Percentiles rank a stretch among this genome's conserved stretches.
Conservation (phyloP, 2,113 vertebrate genomes). For the Pleuronectes platessa region DNA sequence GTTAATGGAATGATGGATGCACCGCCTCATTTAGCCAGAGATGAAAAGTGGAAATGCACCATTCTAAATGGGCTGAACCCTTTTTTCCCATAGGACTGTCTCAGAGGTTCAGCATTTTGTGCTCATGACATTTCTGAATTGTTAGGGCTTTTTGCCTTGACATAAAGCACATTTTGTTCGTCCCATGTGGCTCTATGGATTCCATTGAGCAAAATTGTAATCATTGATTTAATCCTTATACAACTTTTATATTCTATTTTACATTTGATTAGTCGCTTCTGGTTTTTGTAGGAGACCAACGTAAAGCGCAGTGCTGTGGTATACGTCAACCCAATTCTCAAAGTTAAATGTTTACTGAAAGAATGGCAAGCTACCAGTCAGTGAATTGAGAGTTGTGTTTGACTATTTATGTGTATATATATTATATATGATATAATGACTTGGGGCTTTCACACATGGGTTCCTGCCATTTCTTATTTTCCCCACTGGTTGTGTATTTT, state of each 20-base stretch:
- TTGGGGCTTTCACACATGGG: too few species aligned
- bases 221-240: conserved; percentile 40
- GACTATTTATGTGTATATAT: conserved; percentile 12
- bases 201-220: conserved; percentile 7
- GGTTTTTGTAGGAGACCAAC: conserved; percentile 28
- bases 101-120: conserved; percentile 56
- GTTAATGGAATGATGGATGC: conserved; percentile 78
- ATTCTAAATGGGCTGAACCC: conserved; percentile 55
- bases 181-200: conserved; percentile 73
- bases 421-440: background rate
- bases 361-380: conserved; percentile 1
- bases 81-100: conserved; percentile 52
- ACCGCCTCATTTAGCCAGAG: conserved; percentile 62
- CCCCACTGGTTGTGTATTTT: conserved; percentile 41
- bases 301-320: background rate
- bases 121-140: conserved; percentile 71
- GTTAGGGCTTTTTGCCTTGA: conserved; percentile 63
- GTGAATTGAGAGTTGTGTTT: conserved; percentile 6
- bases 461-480: conserved; percentile 8
- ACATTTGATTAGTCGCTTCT: conserved; percentile 52
- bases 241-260: conserved; percentile 56
- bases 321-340: conserved; percentile 8
- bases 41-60: conserved; percentile 69
- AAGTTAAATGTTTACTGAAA: conserved; percentile 44
- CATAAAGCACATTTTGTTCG: conserved; percentile 72